Evolutionary conservation across 2,113 vertebrate species (phyloP), one percentile per base, ranked within the genome.

Genomic region (Bubo bubo): DNA sequence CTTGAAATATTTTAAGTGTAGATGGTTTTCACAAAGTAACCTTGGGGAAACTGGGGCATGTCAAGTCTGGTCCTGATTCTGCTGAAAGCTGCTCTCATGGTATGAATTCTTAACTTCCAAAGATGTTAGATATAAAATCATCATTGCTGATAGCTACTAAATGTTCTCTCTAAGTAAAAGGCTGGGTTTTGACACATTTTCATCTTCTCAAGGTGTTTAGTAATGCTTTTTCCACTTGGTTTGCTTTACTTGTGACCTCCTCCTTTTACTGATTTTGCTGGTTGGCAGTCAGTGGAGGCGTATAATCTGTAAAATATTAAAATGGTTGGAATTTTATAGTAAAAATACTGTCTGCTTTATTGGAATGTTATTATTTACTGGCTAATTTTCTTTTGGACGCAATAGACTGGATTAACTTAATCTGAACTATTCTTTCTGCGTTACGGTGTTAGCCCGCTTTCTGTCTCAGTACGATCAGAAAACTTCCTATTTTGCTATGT

Each of bases 1-100:
- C 68, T 49, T 45, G 32, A 60, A 86, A 55, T 84, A 67, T 56
- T 93, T 83, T 10, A 76, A 82, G 77, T 32, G n/a, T 70, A 72
- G 53, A 85, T 72, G 43, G 3, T 6, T 91, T 94, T 90, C 53
- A 52, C 19, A 60, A 75, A 88, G 81, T 85, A 93, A 96, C 95
- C 90, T 90, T 95, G 79, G 77, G 74, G 87, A 96, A 94, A 96
- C 24, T 87, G 62, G 91, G 86, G 27, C 94, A 93, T 89, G 74
- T 94, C 77, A 88, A 76, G 87, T 91, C 91, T 95, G 95, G 70
- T 91, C 73, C 59, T 73, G 35, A n/a, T 91, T 93, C 93, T 79
- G 81, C 62, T 93, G 19, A 68, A 82, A 87, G 49, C 80, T 89
- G 60, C 22, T 89, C 58, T 91, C 23, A 16, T 73, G 62, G 75